These are phyloP conservation scores for Siniperca scherzeri DNA, from an alignment of 2,797 vertebrate species.

Conservation along the genomic window DNA sequence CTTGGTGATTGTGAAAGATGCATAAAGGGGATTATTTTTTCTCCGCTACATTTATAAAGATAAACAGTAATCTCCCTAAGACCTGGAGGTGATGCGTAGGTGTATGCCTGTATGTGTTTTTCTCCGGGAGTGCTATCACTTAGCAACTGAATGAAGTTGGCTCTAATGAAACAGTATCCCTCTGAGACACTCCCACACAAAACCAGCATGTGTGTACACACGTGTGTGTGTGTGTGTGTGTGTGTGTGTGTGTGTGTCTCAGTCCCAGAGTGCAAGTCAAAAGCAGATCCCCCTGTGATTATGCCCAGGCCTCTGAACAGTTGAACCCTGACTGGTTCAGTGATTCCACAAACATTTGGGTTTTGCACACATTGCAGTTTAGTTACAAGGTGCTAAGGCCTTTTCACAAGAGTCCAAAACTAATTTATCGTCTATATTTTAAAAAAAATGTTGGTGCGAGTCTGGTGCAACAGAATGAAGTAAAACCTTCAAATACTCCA, in stretches of 20 bases:
- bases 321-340: constrained; percentile 39
- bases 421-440: constrained; percentile 2
- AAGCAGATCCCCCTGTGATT: constrained; percentile 52
- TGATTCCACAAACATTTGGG: constrained; percentile 26
- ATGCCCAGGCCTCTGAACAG: constrained; percentile 7
- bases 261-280: constrained; percentile 45
- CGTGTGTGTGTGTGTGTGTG: constrained; percentile 9
- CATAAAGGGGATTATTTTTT: constrained; percentile 14
- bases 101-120: constrained; percentile 78
- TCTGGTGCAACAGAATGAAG: not conserved
- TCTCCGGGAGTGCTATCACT: constrained; percentile 79
- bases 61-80: constrained; percentile 76
- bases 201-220: constrained; percentile 31
- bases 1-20: constrained; percentile 41
- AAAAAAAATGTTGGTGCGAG: not conserved
- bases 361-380: constrained; percentile 28
- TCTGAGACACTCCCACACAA: constrained; percentile 78
- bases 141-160: constrained; percentile 82
- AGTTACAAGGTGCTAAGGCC: constrained; percentile 9
- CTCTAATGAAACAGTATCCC: constrained; percentile 80
- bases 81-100: constrained; percentile 78
- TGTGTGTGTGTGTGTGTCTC: not conserved
- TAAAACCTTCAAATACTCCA: not conserved
- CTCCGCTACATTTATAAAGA: constrained; percentile 63
- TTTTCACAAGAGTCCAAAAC: constrained; percentile 18